phyloP scores from a whole-genome alignment of 2,797 vertebrate genomes.

The Bradypodion ventrale region DNA sequence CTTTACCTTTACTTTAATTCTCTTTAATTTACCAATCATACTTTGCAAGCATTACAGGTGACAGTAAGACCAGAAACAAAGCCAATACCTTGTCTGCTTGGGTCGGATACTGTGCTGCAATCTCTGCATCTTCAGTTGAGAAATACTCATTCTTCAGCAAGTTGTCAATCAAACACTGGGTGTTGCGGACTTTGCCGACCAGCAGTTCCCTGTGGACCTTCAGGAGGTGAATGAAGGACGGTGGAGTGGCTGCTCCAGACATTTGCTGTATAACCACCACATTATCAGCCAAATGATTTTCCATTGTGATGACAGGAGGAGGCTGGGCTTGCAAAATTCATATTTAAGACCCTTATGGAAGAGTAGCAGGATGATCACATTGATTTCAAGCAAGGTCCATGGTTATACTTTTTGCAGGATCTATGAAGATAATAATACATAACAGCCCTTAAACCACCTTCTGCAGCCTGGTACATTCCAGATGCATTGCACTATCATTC shows the following conservation, averaged over 20 bases:
- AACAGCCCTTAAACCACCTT: slow-evolving; percentile 23
- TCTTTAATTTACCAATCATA: neutral
- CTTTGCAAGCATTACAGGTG: neutral
- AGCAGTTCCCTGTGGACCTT: slow-evolving; percentile 84
- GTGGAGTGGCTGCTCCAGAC: neutral
- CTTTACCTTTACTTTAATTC: too few species aligned
- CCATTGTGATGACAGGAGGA: slow-evolving; percentile 65
- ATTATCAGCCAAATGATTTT: slow-evolving; percentile 49
- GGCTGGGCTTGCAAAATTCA: slow-evolving; percentile 55
- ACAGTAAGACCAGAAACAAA: neutral
- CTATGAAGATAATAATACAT: slow-evolving; percentile 48
- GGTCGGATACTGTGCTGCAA: slow-evolving; percentile 81
- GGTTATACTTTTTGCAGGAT: neutral
- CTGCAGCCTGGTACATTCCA: neutral
- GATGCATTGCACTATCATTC: neutral
- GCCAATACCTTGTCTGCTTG: slow-evolving; percentile 85
- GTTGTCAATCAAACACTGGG: slow-evolving; percentile 90
- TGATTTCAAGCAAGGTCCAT: neutral
- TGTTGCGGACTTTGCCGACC: slow-evolving; percentile 83
- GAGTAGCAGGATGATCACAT: slow-evolving; percentile 10
- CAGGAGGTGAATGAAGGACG: slow-evolving; percentile 71
- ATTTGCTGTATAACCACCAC: neutral
- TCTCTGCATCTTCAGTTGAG: slow-evolving; percentile 89
- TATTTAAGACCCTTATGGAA: slow-evolving; percentile 43
- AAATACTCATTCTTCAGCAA: slow-evolving; percentile 81